These are phyloP conservation scores for Cavia aperea DNA, from an alignment of 2,113 vertebrate species.

Conservation along the genomic window DNA sequence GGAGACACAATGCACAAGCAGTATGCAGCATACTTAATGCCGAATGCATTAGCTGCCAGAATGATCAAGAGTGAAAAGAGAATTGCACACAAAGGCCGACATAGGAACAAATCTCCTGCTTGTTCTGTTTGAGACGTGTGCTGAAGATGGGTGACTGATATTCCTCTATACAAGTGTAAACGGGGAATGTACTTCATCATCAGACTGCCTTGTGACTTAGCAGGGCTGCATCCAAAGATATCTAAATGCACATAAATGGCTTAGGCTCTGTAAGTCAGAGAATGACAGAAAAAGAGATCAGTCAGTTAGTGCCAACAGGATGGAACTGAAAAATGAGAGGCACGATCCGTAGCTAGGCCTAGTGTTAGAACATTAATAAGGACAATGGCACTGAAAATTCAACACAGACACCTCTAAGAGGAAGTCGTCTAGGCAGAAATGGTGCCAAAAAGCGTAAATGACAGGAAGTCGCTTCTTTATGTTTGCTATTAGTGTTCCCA, in stretches of 20 bases:
- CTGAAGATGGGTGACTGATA: slow-evolving; percentile 17
- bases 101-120: background rate
- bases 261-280: slow-evolving; percentile 9
- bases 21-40: background rate
- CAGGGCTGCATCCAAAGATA: slow-evolving; percentile 43
- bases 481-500: background rate
- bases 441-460: background rate
- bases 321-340: slow-evolving; percentile 19
- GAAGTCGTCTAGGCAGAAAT: slow-evolving; percentile 20
- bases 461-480: slow-evolving; percentile 8
- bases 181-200: slow-evolving; percentile 35
- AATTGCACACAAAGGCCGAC: background rate
- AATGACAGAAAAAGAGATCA: slow-evolving; percentile 31
- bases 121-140: slow-evolving; percentile 29
- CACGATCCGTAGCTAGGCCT: background rate
- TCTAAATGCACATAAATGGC: slow-evolving; percentile 47
- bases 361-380: slow-evolving; percentile 16
- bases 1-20: background rate
- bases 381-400: slow-evolving; percentile 29
- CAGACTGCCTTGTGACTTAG: slow-evolving; percentile 17
- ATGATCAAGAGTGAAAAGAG: slow-evolving; percentile 33
- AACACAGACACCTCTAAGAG: background rate
- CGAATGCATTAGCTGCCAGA: slow-evolving; percentile 21
- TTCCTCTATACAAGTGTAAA: slow-evolving; percentile 30
- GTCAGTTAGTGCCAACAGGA: slow-evolving; percentile 22